Conservation (phyloP, 1,140 invertebrate species). For the Samia ricini region DNA sequence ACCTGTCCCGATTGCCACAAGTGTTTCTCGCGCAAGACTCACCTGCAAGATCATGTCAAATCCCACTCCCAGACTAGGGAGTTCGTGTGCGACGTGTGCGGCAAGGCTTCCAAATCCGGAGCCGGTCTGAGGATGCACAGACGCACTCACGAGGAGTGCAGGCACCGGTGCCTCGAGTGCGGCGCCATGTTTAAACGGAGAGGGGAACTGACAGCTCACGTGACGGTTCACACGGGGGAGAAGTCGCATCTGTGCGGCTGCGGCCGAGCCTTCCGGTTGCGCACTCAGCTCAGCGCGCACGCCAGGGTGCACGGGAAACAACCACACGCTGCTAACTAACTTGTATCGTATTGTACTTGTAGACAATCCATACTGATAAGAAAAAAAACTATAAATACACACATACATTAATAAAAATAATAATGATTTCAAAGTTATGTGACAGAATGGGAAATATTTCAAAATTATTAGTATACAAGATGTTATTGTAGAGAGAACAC, state of each 20-base stretch:
- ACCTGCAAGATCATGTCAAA: conserved; percentile 60
- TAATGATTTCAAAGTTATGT: background rate
- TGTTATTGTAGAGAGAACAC: background rate
- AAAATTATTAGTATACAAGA: background rate
- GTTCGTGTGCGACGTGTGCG: conserved; percentile 75
- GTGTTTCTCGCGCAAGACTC: conserved; percentile 68
- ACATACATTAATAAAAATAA: background rate
- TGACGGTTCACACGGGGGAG: conserved; percentile 50
- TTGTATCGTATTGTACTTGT: too few relatives aligned
- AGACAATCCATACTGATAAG: too few relatives aligned
- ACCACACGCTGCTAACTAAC: background rate
- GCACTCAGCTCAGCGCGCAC: conserved; percentile 47
- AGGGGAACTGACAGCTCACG: conserved; percentile 42
- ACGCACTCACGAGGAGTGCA: conserved; percentile 29
- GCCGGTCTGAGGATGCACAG: conserved; percentile 52
- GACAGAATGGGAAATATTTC: background rate
- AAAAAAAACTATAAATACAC: background rate
- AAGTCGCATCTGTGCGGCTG: conserved; percentile 41
- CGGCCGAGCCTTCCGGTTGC: conserved; percentile 46
- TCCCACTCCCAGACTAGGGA: conserved; percentile 79
- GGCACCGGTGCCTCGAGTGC: conserved; percentile 47
- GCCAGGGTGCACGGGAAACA: conserved; percentile 23
- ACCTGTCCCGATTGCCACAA: conserved; percentile 71
- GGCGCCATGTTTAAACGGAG: conserved; percentile 51
- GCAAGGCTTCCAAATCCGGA: conserved; percentile 41